Evolutionary conservation across 2,797 vertebrate genomes (phyloP).

Genomic region (Muscicapa striata): DNA sequence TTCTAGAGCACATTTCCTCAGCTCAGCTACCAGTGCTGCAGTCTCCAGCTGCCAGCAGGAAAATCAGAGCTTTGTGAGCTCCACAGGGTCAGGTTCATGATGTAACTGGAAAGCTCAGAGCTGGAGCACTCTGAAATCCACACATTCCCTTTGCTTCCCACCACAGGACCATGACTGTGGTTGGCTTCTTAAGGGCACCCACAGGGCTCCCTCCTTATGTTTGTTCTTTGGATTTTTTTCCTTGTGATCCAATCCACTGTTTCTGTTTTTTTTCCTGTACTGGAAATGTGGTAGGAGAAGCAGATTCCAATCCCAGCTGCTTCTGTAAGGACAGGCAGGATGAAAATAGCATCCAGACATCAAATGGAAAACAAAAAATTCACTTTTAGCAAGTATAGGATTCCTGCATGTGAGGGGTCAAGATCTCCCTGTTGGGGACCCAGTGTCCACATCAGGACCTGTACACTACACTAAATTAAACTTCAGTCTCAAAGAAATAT

Average conservation of each 20-base stretch:
- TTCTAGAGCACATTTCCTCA: constrained; percentile 26
- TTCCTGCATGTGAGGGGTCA: not conserved
- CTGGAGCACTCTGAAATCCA: not conserved
- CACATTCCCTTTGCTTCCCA: not conserved
- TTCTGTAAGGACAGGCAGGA: not conserved
- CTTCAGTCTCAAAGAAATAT: not conserved
- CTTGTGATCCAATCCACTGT: not conserved
- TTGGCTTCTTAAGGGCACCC: not conserved
- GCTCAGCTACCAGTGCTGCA: constrained; percentile 4
- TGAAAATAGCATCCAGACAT: not conserved
- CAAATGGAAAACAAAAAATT: not conserved
- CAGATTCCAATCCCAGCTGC: not conserved
- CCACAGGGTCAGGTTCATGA: not conserved
- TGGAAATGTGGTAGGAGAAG: not conserved
- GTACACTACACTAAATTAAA: not conserved
- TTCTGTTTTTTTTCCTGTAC: not conserved
- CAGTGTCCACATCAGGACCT: not conserved
- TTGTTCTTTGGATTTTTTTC: not conserved
- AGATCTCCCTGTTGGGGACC: not conserved
- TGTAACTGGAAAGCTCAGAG: not conserved
- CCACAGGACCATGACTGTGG: not conserved
- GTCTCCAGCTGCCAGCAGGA: constrained; percentile 33
- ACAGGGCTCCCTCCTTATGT: not conserved
- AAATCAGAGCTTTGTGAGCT: not conserved
- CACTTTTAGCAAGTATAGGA: not conserved